phyloP scores from a whole-genome alignment of 2,888 invertebrate genomes.

The Margaritifera margaritifera region DNA sequence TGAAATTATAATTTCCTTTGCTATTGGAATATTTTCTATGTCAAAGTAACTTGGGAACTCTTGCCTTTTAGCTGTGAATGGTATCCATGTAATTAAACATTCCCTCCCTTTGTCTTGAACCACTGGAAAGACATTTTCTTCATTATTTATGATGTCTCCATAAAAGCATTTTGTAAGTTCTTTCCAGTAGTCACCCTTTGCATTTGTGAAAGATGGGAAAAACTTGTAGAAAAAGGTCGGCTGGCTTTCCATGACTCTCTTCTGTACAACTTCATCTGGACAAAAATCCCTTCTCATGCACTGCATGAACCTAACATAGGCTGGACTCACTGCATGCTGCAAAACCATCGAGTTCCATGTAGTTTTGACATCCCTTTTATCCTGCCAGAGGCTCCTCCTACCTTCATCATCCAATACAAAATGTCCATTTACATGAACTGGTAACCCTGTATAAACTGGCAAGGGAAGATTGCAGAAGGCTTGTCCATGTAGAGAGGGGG shows the following conservation, averaged over 20 bases:
- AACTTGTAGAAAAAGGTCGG: constrained; percentile 10
- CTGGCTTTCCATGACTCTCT: not conserved
- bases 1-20: not conserved
- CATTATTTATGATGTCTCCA: constrained; percentile 2
- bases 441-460: constrained; percentile 45
- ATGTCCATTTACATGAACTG: constrained; percentile 55
- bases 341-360: not conserved
- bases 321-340: not conserved
- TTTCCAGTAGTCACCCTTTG: constrained; percentile 24
- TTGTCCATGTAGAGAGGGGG: not conserved
- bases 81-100: too few species aligned
- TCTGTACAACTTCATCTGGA: constrained; percentile 3
- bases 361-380: constrained; percentile 3
- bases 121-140: constrained; percentile 14
- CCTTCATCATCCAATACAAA: constrained; percentile 55
- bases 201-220: constrained; percentile 20
- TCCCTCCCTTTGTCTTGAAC: not conserved
- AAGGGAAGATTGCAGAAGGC: constrained; percentile 55
- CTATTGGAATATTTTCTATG: too few species aligned
- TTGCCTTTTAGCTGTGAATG: too few species aligned
- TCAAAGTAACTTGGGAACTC: too few species aligned
- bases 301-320: constrained; percentile 1
- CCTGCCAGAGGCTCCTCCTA: constrained; percentile 35
- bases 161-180: constrained; percentile 17
- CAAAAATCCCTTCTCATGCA: not conserved